phyloP scores from a whole-genome alignment of 2,888 invertebrate species.

The Apodemia mormo region DNA sequence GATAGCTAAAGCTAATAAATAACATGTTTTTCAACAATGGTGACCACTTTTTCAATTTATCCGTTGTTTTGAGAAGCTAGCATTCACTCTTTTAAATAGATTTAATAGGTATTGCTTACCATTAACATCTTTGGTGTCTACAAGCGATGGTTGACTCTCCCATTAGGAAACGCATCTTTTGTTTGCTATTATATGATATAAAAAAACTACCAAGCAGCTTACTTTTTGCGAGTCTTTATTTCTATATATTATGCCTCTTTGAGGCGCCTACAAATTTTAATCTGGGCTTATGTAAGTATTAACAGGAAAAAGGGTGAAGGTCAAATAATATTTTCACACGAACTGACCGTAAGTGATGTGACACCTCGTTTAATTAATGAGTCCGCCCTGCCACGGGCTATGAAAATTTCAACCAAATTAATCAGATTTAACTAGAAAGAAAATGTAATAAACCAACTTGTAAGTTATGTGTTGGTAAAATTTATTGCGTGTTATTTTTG shows the following conservation, averaged over 20 bases:
- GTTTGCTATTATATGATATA: too few relatives aligned
- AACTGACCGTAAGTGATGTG: slow-evolving; percentile 8
- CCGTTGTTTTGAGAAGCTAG: too few relatives aligned
- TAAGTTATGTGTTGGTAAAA: neutral
- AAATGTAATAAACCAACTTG: neutral
- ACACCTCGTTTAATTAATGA: slow-evolving; percentile 5
- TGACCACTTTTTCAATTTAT: too few relatives aligned
- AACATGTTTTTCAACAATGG: too few relatives aligned
- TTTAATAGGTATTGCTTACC: too few relatives aligned
- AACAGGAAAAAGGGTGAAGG: neutral
- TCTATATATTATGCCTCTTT: neutral
- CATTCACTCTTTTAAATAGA: too few relatives aligned
- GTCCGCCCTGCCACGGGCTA: neutral
- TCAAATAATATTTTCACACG: slow-evolving; percentile 9
- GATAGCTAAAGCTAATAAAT: too few relatives aligned
- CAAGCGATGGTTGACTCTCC: too few relatives aligned
- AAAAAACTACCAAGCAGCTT: too few relatives aligned
- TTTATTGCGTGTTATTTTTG: neutral
- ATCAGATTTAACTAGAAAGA: neutral
- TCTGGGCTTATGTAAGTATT: neutral
- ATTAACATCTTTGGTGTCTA: too few relatives aligned
- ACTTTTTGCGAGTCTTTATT: too few relatives aligned
- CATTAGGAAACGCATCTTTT: too few relatives aligned
- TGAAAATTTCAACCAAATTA: neutral
- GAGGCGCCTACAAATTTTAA: neutral